A percentile compares a stretch with the other conserved stretches of the same genome.
phyloP scores from a whole-genome alignment of 2,113 vertebrate species.

The Cariama cristata region DNA sequence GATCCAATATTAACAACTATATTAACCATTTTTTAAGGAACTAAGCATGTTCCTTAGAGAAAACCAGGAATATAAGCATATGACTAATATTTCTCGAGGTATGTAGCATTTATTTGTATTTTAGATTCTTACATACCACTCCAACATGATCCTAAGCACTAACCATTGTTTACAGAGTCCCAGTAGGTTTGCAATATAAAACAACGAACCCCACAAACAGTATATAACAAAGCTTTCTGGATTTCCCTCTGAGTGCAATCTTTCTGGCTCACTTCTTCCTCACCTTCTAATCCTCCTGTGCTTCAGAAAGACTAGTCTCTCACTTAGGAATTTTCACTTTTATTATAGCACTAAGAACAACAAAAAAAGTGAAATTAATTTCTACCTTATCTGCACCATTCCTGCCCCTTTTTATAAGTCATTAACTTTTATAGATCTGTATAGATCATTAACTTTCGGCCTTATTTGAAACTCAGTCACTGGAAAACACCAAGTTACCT shows the following conservation, averaged over 20 bases:
- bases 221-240: background rate
- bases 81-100: background rate
- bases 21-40: background rate
- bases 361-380: background rate
- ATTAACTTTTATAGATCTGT: background rate
- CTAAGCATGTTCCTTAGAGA: background rate
- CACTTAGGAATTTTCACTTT: background rate
- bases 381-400: background rate
- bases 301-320: background rate
- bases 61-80: background rate
- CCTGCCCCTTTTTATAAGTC: background rate
- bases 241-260: background rate
- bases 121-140: background rate
- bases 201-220: background rate
- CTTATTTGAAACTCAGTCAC: background rate
- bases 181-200: background rate
- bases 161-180: background rate
- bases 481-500: background rate
- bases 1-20: background rate
- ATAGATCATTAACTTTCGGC: background rate
- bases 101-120: background rate
- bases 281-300: background rate
- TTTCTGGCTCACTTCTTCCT: background rate
- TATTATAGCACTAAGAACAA: background rate
- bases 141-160: background rate